Conservation (phyloP, 2,113 vertebrate species). For the Neolamprologus cancellatus region DNA sequence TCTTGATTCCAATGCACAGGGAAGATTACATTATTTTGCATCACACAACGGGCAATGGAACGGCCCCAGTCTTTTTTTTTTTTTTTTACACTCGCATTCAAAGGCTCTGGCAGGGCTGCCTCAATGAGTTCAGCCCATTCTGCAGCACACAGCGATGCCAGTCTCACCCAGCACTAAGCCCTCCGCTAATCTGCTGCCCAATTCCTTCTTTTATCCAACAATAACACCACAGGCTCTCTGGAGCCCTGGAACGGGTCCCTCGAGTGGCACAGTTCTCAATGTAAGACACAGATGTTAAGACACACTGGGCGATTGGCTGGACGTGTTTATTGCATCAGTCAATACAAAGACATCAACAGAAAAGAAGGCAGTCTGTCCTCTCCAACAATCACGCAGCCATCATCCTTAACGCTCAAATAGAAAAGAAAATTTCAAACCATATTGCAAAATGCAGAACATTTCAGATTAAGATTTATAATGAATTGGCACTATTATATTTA, state of each 20-base stretch:
- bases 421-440: constrained; percentile 12
- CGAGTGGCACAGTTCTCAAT: not conserved
- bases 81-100: not conserved
- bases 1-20: constrained; percentile 19
- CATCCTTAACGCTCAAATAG: constrained; percentile 19
- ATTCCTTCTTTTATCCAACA: constrained; percentile 46
- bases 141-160: constrained; percentile 9
- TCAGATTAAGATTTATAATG: constrained; percentile 10
- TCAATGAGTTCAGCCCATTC: constrained; percentile 4
- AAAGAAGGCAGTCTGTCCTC: not conserved
- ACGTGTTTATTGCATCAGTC: constrained; percentile 58
- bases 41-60: constrained; percentile 22
- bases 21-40: constrained; percentile 35
- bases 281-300: constrained; percentile 46
- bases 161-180: constrained; percentile 30
- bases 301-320: constrained; percentile 12
- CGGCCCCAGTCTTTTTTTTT: not conserved
- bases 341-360: constrained; percentile 50
- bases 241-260: constrained; percentile 21
- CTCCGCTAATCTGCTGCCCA: constrained; percentile 52
- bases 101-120: constrained; percentile 19
- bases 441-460: constrained; percentile 39
- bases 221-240: constrained; percentile 22
- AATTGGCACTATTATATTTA: constrained; percentile 55
- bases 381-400: constrained; percentile 1